These are phyloP conservation scores for Sinocyclocheilus grahami DNA, from an alignment of 2,113 vertebrate genomes.

Conservation along the genomic window DNA sequence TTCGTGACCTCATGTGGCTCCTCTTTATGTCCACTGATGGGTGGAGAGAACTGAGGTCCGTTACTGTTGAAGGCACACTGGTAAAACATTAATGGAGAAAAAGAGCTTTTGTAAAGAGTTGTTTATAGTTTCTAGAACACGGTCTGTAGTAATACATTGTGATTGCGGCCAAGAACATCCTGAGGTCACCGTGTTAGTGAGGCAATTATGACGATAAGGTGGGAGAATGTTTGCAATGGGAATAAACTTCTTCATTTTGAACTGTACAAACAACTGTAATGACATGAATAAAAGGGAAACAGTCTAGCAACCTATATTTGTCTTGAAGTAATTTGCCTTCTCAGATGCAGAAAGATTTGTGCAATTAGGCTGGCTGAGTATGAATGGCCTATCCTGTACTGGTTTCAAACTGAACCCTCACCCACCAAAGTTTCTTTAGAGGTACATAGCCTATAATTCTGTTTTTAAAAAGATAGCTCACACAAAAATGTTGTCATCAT, in stretches of 20 bases:
- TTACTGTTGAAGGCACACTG: slow-evolving; percentile 55
- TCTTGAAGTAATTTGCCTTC: background rate
- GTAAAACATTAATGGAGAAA: slow-evolving; percentile 28
- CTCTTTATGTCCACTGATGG: slow-evolving; percentile 53
- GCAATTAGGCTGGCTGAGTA: background rate
- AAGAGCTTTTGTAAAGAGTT: slow-evolving; percentile 23
- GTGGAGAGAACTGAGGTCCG: slow-evolving; percentile 44
- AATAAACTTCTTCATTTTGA: slow-evolving; percentile 41
- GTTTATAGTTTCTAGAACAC: slow-evolving; percentile 38
- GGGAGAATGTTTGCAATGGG: slow-evolving; percentile 25
- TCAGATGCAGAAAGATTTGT: slow-evolving; percentile 38
- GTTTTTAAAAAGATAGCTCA: background rate
- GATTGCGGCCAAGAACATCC: slow-evolving; percentile 17
- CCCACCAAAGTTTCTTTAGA: background rate
- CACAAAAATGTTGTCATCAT: background rate
- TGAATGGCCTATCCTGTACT: background rate
- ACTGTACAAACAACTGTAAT: slow-evolving; percentile 20
- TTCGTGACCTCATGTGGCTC: slow-evolving; percentile 52
- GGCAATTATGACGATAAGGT: slow-evolving; percentile 47
- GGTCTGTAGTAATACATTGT: slow-evolving; percentile 48
- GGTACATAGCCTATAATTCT: background rate
- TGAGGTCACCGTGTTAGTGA: slow-evolving; percentile 41
- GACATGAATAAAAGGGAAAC: slow-evolving; percentile 10
- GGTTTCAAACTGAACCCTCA: background rate
- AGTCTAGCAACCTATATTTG: background rate